Evolutionary conservation across 2,888 invertebrate genomes (phyloP).

Genomic region (Sarcophaga variegata): DNA sequence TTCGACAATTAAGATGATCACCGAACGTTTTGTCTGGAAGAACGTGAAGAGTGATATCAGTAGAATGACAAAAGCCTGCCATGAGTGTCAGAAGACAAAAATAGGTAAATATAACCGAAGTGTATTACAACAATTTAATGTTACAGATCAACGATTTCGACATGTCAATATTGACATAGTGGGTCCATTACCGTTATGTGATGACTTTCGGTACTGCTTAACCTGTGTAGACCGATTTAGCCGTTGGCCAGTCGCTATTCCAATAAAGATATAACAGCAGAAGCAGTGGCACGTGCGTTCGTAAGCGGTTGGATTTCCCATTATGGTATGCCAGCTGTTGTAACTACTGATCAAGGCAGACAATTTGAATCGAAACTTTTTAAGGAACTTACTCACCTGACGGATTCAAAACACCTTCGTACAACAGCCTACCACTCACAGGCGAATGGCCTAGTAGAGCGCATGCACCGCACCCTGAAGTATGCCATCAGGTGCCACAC

Average conservation of each 20-base stretch:
- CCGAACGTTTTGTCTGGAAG: constrained; percentile 40
- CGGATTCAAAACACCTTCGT: too few species aligned
- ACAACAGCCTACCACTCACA: too few species aligned
- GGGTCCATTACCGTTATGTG: constrained; percentile 2
- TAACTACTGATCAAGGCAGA: constrained; percentile 10
- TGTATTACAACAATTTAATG: constrained; percentile 7
- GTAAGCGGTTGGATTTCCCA: not conserved
- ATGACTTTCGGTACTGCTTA: constrained; percentile 57
- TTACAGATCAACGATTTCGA: constrained; percentile 68
- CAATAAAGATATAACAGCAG: constrained; percentile 18
- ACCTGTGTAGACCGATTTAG: constrained; percentile 17
- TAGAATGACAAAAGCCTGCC: constrained; percentile 49
- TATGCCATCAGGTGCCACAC: constrained; percentile 50
- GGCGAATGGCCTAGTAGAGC: constrained; percentile 22
- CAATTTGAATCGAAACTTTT: constrained; percentile 35
- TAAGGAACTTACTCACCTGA: not conserved
- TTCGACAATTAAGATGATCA: constrained; percentile 35
- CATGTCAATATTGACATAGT: constrained; percentile 16
- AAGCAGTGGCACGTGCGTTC: not conserved
- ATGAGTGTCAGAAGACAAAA: constrained; percentile 42
- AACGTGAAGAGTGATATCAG: constrained; percentile 46
- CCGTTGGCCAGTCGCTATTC: constrained; percentile 4
- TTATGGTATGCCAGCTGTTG: not conserved
- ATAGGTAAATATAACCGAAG: constrained; percentile 63
- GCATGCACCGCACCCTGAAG: constrained; percentile 58